phyloP scores from a whole-genome alignment of 2,113 vertebrate species.

The Grammomys surdaster region DNA sequence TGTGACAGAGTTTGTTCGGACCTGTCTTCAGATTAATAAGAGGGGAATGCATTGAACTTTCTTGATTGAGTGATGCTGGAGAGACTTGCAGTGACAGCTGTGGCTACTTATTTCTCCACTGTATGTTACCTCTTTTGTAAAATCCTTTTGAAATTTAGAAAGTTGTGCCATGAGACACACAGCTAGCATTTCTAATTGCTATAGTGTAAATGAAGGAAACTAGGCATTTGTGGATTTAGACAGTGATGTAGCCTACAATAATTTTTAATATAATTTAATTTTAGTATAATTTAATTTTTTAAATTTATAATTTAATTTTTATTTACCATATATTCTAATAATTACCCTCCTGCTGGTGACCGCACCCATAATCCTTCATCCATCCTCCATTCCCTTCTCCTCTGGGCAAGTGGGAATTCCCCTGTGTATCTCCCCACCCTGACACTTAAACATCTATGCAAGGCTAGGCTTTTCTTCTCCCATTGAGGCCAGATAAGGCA shows the following conservation, averaged over 20 bases:
- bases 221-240: neutral
- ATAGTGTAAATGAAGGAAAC: neutral
- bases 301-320: too few relatives aligned
- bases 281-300: too few relatives aligned
- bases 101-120: neutral
- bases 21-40: neutral
- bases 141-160: neutral
- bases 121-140: neutral
- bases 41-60: neutral
- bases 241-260: neutral
- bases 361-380: too few relatives aligned
- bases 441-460: too few relatives aligned
- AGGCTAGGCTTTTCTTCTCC: too few relatives aligned
- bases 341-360: too few relatives aligned
- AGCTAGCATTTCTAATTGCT: neutral
- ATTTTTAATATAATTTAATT: neutral
- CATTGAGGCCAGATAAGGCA: too few relatives aligned
- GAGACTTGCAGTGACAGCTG: neutral
- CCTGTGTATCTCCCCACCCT: too few relatives aligned
- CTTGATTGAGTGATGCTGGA: neutral
- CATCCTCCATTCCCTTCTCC: too few relatives aligned
- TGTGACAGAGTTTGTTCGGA: slow-evolving; percentile 41
- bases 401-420: too few relatives aligned
- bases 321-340: too few relatives aligned
- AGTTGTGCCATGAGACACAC: neutral